Percentiles rank a stretch among this genome's conserved stretches.
Conservation (phyloP, 1,140 invertebrate species). For the Drosophila lini region DNA sequence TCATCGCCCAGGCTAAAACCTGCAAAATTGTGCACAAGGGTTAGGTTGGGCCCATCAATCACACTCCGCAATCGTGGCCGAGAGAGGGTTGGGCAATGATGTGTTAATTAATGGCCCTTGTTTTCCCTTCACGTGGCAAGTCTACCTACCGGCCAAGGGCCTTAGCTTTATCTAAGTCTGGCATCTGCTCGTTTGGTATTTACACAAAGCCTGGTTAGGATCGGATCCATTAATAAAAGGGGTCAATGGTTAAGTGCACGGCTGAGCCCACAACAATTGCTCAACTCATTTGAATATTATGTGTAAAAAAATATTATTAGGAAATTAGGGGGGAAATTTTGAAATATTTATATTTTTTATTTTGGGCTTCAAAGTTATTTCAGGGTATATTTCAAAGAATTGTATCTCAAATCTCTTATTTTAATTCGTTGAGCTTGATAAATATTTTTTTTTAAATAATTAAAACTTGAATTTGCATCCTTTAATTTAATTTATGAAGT, state of each 20-base stretch:
- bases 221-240: background rate
- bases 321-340: background rate
- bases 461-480: too few relatives aligned
- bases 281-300: background rate
- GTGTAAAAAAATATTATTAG: background rate
- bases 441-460: too few relatives aligned
- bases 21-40: slow-evolving; percentile 71
- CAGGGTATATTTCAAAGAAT: too few relatives aligned
- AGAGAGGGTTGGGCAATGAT: slow-evolving; percentile 48
- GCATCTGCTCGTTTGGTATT: slow-evolving; percentile 29
- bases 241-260: slow-evolving; percentile 15
- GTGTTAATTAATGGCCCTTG: slow-evolving; percentile 62
- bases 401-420: too few relatives aligned
- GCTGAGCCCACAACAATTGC: slow-evolving; percentile 1
- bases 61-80: slow-evolving; percentile 29
- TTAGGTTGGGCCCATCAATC: slow-evolving; percentile 53
- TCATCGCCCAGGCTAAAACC: slow-evolving; percentile 94
- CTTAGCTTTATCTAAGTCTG: slow-evolving; percentile 33
- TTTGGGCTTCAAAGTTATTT: too few relatives aligned
- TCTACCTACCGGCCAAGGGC: slow-evolving; percentile 1
- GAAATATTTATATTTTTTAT: background rate
- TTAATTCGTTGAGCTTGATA: too few relatives aligned
- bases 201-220: slow-evolving; percentile 14
- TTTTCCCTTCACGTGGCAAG: slow-evolving; percentile 34
- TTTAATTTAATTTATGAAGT: background rate